Evolutionary conservation across 2,797 vertebrate species (phyloP).

Genomic region (Trichosurus vulpecula): DNA sequence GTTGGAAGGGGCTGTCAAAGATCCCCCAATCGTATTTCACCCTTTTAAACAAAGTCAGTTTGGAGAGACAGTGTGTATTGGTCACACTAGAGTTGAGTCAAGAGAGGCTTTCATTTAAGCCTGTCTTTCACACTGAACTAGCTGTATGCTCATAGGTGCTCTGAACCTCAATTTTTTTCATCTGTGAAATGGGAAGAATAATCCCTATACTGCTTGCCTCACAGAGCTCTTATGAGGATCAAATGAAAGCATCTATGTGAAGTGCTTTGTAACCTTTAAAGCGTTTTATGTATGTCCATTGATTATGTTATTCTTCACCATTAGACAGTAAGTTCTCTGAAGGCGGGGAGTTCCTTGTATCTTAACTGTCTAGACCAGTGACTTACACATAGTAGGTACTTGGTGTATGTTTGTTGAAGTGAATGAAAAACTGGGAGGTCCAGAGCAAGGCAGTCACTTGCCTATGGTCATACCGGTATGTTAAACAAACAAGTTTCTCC

Average conservation of each 20-base stretch:
- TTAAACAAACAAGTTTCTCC: not conserved
- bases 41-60: not conserved
- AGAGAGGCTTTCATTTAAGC: not conserved
- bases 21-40: not conserved
- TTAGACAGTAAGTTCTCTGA: not conserved
- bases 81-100: not conserved
- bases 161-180: not conserved
- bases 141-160: not conserved
- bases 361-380: not conserved
- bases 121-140: not conserved
- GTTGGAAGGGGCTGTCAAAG: not conserved
- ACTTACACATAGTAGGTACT: not conserved
- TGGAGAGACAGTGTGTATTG: not conserved
- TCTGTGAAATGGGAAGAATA: not conserved
- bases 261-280: not conserved
- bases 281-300: not conserved
- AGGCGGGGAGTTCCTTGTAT: not conserved
- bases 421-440: not conserved
- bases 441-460: not conserved
- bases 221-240: not conserved
- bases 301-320: not conserved
- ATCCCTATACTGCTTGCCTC: not conserved
- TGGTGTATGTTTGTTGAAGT: not conserved
- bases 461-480: not conserved
- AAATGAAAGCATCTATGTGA: not conserved